phyloP scores from a whole-genome alignment of 1,140 invertebrate genomes.

The Teleogryllus occipitalis region DNA sequence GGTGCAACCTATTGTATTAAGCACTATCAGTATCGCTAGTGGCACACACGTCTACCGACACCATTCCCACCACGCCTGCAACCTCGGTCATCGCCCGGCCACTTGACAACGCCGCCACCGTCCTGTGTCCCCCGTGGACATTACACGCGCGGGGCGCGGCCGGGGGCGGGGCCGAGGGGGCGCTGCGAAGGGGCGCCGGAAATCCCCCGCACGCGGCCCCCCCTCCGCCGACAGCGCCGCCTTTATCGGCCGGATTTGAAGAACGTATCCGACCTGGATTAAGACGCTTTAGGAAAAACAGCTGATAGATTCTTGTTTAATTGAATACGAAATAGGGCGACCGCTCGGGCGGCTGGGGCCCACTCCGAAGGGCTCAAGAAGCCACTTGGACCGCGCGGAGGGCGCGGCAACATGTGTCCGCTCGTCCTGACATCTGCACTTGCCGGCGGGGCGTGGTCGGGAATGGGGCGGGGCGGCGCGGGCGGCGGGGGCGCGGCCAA shows the following conservation, averaged over 20 bases:
- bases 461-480: too few relatives aligned
- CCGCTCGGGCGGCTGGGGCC: background rate
- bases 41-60: too few relatives aligned
- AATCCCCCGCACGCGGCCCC: background rate
- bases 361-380: background rate
- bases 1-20: too few relatives aligned
- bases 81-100: background rate
- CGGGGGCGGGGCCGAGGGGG: background rate
- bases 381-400: background rate
- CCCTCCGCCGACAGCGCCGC: background rate
- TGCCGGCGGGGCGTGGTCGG: background rate
- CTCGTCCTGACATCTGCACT: background rate
- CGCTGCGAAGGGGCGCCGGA: background rate
- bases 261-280: constrained; percentile 29
- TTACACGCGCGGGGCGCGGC: background rate
- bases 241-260: constrained; percentile 11
- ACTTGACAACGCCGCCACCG: background rate
- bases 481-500: too few relatives aligned
- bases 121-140: background rate
- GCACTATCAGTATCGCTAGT: too few relatives aligned
- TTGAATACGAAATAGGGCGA: constrained; percentile 42
- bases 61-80: too few relatives aligned
- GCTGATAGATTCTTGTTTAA: constrained; percentile 48
- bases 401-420: constrained; percentile 8
- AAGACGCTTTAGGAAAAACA: constrained; percentile 37